Percentiles rank a stretch among this genome's conserved stretches.
phyloP scores from a whole-genome alignment of 1,140 invertebrate species.

The Zaprionus nigranus region DNA sequence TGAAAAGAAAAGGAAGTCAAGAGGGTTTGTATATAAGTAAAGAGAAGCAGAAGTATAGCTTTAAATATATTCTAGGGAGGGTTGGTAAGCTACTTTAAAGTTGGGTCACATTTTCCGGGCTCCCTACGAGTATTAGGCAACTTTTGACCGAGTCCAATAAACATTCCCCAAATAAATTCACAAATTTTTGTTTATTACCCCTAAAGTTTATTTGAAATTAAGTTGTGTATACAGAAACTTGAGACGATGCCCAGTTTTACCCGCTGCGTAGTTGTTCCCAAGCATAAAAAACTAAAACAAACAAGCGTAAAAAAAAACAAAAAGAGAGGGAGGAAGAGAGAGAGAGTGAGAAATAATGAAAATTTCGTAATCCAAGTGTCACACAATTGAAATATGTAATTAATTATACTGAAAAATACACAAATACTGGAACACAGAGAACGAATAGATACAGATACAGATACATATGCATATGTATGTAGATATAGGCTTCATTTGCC shows the following conservation, averaged over 20 bases:
- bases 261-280: slow-evolving; percentile 28
- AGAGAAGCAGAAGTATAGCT: too few relatives aligned
- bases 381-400: slow-evolving; percentile 80
- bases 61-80: too few relatives aligned
- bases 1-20: background rate
- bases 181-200: slow-evolving; percentile 16
- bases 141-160: background rate
- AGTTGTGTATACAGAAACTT: slow-evolving; percentile 39
- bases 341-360: slow-evolving; percentile 28
- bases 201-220: slow-evolving; percentile 17
- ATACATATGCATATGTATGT: slow-evolving; percentile 21
- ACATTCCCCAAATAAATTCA: background rate
- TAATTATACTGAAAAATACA: slow-evolving; percentile 57
- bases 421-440: slow-evolving; percentile 34
- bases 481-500: slow-evolving; percentile 52
- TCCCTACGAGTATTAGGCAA: background rate
- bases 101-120: background rate
- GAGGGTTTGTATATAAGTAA: too few relatives aligned
- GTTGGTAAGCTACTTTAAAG: too few relatives aligned
- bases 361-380: slow-evolving; percentile 74
- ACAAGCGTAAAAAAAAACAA: slow-evolving; percentile 40
- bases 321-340: background rate
- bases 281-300: slow-evolving; percentile 6
- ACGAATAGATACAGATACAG: slow-evolving; percentile 14
- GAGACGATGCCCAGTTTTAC: slow-evolving; percentile 22